Evolutionary conservation across 2,888 invertebrate species (phyloP), one percentile per base, ranked within the genome.

Genomic region (Smittia sp.): DNA sequence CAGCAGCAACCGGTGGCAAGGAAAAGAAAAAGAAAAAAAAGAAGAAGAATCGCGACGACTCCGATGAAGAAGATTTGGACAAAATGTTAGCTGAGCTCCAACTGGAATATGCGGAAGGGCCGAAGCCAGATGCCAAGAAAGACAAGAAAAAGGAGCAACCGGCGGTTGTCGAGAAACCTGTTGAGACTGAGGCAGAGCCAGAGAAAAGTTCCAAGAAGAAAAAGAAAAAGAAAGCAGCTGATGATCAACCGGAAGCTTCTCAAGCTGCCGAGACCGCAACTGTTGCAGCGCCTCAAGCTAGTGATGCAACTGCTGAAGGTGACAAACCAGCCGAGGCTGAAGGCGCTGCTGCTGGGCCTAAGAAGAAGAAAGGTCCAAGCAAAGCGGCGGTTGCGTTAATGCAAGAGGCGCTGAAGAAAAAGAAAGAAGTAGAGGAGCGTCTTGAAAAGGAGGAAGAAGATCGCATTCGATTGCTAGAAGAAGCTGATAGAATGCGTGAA

Each of bases 351-450:
- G 70, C 74, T 9, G 76, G 58, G 22, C 58, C 84, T 76, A 85
- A 86, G 75, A 88, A 86, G 78, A 86, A 86, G 79, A 80, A 82
- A 79, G 92, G 93, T 15, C 92, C 94, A 73, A 91, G 92, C 13
- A 93, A 92, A 78, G 92, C 92, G 79, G 89, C 92, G 75, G 90
- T 96, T 76, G 92, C 92, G 75, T 93, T 94, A 24, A 95, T 96
- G 93, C 94, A 95, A 82, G 95, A 95, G 81, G 90, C 92, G 18
- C 84, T 94, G n/a, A 91, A 90, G 78, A 93, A 93, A 79, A 85
- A 91, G 1, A 92, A 92, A 79, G 96, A 96, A 80, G 94, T 96
- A 77, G 94, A 96, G 80, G 96, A 96, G 79, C 86, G 89, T 39
- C 79, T 85, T 18, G 80, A 86, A 75, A 84, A 83, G 65, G 90